Evolutionary conservation across 2,797 vertebrate species (phyloP), one percentile per base, ranked within the genome.

Genomic region (Moxostoma hubbsi): DNA sequence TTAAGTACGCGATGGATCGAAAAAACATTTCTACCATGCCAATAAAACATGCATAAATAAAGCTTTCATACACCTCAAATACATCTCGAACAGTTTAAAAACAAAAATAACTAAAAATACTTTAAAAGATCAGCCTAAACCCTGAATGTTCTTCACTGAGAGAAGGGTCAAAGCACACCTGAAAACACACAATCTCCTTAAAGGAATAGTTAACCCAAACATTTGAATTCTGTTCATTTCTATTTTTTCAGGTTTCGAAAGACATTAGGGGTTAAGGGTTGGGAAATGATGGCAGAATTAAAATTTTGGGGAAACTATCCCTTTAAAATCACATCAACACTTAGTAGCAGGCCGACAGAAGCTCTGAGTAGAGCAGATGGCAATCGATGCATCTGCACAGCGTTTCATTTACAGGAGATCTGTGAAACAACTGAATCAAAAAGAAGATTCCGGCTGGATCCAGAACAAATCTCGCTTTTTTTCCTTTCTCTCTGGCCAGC

Each of bases 11-110:
- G 46, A 77, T 64, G 36, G 58, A 47, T 64, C 83, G 59, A 63
- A 83, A 4, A 36, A 81, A 79, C 49, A 24, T 79, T 84, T 83
- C 88, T 80, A 55, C 89, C 91, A 90, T 92, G 92, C 92, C 74
- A 88, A 82, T 90, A 88, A 92, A 93, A 91, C 91, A 93, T 93
- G 91, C 92, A 92, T 89, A 93, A 85, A 43, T 86, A 92, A 92
- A 92, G 89, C 91, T 86, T 87, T 89, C 89, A 88, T 87, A 90
- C 85, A 84, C 85, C 36, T 87, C 86, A 84, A 81, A 86, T 88
- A 90, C 86, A 89, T 83, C 83, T 80, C 45, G 68, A 62, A 80
- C n/a, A 57, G 55, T 73, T 64, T 76, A 77, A 5, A 50, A 72
- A 59, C 16, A 51, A 73, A 68, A 57, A 9, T 2, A 63, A 62